phyloP scores from a whole-genome alignment of 2,797 vertebrate genomes.

The Danio kyathit region DNA sequence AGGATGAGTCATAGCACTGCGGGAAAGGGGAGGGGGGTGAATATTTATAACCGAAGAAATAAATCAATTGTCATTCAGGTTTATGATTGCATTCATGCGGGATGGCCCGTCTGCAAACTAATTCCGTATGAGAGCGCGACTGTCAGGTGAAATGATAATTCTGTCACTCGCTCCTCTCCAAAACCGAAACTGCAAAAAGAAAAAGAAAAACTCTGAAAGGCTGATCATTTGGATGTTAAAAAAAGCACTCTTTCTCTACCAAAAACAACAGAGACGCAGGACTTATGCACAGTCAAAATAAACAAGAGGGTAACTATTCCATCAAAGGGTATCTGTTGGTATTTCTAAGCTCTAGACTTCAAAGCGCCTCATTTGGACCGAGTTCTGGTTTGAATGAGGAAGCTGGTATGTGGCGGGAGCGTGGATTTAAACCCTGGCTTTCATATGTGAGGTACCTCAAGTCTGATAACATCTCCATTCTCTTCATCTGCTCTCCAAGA shows the following conservation, averaged over 20 bases:
- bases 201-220: constrained; percentile 58
- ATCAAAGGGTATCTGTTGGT: constrained; percentile 49
- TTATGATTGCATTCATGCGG: not conserved
- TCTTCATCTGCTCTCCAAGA: not conserved
- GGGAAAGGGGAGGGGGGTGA: not conserved
- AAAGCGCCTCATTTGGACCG: constrained; percentile 46
- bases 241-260: not conserved
- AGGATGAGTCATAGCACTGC: constrained; percentile 20
- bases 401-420: constrained; percentile 32
- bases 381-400: constrained; percentile 42
- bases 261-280: constrained; percentile 35
- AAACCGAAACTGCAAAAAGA: constrained; percentile 61
- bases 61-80: constrained; percentile 34
- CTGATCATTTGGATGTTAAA: constrained; percentile 69
- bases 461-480: constrained; percentile 18
- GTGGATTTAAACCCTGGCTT: constrained; percentile 13
- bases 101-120: constrained; percentile 3
- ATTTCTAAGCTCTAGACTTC: constrained; percentile 43
- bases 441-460: constrained; percentile 8
- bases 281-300: constrained; percentile 54
- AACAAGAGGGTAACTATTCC: constrained; percentile 47
- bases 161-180: not conserved
- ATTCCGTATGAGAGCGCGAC: not conserved
- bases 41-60: constrained; percentile 33
- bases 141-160: not conserved